phyloP scores from a whole-genome alignment of 2,113 vertebrate species.

The Zootoca vivipara region DNA sequence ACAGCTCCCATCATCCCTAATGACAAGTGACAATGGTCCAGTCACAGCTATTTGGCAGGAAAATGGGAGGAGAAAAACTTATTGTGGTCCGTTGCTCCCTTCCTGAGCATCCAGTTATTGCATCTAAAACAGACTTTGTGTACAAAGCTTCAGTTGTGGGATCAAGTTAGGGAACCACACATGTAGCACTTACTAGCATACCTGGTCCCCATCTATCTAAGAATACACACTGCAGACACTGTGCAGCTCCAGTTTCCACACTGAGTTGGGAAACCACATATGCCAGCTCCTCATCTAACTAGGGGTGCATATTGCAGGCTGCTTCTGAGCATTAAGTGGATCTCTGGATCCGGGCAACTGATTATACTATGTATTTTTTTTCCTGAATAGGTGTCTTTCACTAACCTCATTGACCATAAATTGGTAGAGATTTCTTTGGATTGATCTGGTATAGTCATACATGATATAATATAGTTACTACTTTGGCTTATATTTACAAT shows the following conservation, averaged over 20 bases:
- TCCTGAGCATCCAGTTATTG: not conserved
- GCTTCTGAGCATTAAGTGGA: not conserved
- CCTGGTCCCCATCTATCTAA: no score
- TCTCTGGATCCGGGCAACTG: not conserved
- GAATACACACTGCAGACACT: not conserved
- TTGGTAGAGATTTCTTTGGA: not conserved
- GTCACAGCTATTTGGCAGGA: not conserved
- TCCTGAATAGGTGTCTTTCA: not conserved
- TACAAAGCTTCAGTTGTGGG: no score
- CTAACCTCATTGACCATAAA: not conserved
- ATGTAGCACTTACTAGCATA: no score
- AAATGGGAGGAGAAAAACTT: not conserved
- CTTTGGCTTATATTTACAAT: slow-evolving; percentile 37
- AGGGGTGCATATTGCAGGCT: not conserved
- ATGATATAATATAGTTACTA: slow-evolving; percentile 37
- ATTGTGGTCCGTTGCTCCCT: not conserved
- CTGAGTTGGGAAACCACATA: not conserved
- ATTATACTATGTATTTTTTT: not conserved
- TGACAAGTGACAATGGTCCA: not conserved
- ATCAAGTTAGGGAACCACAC: no score
- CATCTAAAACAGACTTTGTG: no score
- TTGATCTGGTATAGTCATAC: not conserved
- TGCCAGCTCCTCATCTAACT: not conserved
- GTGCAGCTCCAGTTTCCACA: no score
- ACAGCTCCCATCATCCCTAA: no score